phyloP scores from a whole-genome alignment of 2,888 invertebrate genomes.

The Plebejus argus region DNA sequence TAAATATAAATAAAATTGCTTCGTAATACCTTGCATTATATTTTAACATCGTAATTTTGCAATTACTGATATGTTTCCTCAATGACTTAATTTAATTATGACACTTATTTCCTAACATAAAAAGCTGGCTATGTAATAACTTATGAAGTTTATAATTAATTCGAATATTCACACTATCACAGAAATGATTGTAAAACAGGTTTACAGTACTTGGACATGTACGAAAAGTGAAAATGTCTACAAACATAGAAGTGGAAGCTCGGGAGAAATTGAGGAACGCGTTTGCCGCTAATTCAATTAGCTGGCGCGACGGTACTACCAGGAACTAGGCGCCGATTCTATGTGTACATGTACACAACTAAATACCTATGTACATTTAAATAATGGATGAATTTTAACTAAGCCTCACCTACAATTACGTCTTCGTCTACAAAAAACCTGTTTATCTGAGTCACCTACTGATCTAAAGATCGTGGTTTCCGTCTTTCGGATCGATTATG shows the following conservation, averaged over 20 bases:
- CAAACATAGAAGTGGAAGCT: slow-evolving; percentile 45
- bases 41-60: slow-evolving; percentile 12
- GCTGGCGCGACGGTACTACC: slow-evolving; percentile 40
- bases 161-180: slow-evolving; percentile 10
- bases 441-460: slow-evolving; percentile 68
- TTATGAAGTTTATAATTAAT: not conserved
- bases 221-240: slow-evolving; percentile 56
- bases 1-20: slow-evolving; percentile 5
- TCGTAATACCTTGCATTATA: slow-evolving; percentile 7
- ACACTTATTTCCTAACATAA: slow-evolving; percentile 11
- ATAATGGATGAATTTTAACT: slow-evolving; percentile 33
- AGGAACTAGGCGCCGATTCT: slow-evolving; percentile 45
- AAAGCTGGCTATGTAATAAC: not conserved
- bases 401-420: slow-evolving; percentile 42
- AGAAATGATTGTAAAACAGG: slow-evolving; percentile 5
- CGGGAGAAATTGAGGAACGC: slow-evolving; percentile 45
- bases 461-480: slow-evolving; percentile 63
- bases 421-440: slow-evolving; percentile 61
- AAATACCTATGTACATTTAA: slow-evolving; percentile 25
- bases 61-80: slow-evolving; percentile 23
- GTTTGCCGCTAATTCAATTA: slow-evolving; percentile 62
- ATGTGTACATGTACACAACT: slow-evolving; percentile 12
- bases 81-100: slow-evolving; percentile 24
- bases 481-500: slow-evolving; percentile 50
- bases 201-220: slow-evolving; percentile 39